Evolutionary conservation across 2,113 vertebrate genomes (phyloP).

Genomic region (Rynchops niger): DNA sequence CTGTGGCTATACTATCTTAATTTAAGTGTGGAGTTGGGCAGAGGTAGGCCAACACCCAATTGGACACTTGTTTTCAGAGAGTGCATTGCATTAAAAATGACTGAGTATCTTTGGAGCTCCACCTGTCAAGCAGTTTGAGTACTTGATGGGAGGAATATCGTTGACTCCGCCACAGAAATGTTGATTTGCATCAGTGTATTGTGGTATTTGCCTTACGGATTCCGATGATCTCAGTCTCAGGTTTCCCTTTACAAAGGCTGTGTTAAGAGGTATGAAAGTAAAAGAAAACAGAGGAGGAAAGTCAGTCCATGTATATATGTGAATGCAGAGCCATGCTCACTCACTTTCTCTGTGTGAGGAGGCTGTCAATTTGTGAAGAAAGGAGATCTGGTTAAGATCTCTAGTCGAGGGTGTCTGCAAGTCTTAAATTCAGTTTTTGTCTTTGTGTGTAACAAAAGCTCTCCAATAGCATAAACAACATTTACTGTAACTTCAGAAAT

Average conservation of each 20-base stretch:
- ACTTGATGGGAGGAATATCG: neutral
- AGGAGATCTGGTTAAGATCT: neutral
- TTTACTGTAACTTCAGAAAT: neutral
- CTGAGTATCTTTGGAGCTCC: neutral
- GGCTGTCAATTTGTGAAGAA: neutral
- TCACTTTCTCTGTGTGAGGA: neutral
- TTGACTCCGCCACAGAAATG: neutral
- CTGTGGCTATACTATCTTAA: neutral
- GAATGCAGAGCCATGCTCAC: neutral
- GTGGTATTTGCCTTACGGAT: neutral
- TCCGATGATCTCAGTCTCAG: neutral
- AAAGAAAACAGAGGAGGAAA: neutral
- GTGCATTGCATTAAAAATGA: neutral
- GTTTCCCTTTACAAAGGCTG: neutral
- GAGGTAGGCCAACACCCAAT: neutral
- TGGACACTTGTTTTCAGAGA: neutral
- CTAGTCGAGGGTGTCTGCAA: neutral
- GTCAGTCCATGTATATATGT: neutral
- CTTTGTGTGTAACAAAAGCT: neutral
- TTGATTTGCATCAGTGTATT: neutral
- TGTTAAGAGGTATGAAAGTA: neutral
- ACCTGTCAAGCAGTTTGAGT: fast-evolving
- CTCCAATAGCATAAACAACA: neutral
- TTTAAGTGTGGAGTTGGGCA: neutral
- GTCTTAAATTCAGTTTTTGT: conserved; percentile 3